Conservation (phyloP, 1,140 invertebrate genomes). For the Araneus ventricosus region DNA sequence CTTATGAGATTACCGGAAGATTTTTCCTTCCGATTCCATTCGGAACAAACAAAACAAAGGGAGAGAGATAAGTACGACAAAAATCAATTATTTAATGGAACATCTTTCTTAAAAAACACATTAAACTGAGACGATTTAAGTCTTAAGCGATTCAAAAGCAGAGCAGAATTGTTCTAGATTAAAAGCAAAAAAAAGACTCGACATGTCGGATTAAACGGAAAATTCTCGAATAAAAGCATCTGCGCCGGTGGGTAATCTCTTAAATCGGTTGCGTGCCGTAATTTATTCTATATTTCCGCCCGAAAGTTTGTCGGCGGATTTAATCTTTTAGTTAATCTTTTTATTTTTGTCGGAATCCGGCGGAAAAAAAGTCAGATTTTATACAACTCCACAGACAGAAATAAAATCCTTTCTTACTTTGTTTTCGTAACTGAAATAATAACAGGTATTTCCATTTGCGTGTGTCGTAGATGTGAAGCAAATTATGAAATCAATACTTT, state of each 20-base stretch:
- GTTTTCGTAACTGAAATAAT: not conserved
- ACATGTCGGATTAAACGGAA: not conserved
- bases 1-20: not conserved
- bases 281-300: not conserved
- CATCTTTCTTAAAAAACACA: not conserved
- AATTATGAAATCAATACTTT: too few relatives aligned
- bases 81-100: slow-evolving; percentile 35
- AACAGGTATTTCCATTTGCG: too few relatives aligned
- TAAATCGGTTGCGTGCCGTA: not conserved
- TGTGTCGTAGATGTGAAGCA: too few relatives aligned
- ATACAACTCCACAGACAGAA: not conserved
- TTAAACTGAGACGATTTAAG: not conserved
- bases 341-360: not conserved
- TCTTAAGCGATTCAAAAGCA: not conserved
- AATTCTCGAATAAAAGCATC: not conserved
- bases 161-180: not conserved
- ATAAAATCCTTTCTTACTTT: not conserved
- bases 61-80: not conserved
- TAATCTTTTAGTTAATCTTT: not conserved
- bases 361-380: too few relatives aligned
- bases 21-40: not conserved
- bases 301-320: not conserved
- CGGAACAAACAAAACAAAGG: not conserved
- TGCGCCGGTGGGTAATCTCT: not conserved
- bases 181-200: not conserved